Evolutionary conservation across 2,113 vertebrate genomes (phyloP).

Genomic region (Tragulus kanchil): DNA sequence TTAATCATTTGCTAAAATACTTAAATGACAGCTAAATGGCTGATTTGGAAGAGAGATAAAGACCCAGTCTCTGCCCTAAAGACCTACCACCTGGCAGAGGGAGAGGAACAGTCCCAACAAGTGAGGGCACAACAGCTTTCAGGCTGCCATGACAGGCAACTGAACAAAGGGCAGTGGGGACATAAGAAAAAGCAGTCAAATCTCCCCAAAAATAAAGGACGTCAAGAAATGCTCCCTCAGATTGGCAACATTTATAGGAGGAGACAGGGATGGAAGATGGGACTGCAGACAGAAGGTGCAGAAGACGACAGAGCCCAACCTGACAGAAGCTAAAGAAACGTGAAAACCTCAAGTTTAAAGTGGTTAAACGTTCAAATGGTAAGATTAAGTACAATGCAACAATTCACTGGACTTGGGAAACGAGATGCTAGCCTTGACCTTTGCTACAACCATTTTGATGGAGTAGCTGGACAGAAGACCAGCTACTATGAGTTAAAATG

Average conservation of each 20-base stretch:
- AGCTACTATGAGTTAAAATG: conserved; percentile 19
- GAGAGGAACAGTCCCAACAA: not conserved
- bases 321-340: not conserved
- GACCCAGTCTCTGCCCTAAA: not conserved
- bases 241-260: not conserved
- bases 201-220: not conserved
- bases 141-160: not conserved
- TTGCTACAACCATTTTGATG: not conserved
- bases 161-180: not conserved
- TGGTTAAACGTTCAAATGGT: not conserved
- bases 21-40: not conserved
- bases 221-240: not conserved
- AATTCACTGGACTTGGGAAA: not conserved
- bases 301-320: not conserved
- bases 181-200: not conserved
- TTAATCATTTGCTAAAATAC: not conserved
- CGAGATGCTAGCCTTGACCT: not conserved
- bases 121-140: not conserved
- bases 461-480: not conserved
- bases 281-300: not conserved
- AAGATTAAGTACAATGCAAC: not conserved
- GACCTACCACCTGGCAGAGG: not conserved
- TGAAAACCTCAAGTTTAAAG: not conserved
- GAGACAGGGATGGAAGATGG: not conserved
- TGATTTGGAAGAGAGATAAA: not conserved